Base-by-base conservation (phyloP, 2,113 vertebrate genomes). In the Oreotrochilus melanogaster region DNA sequence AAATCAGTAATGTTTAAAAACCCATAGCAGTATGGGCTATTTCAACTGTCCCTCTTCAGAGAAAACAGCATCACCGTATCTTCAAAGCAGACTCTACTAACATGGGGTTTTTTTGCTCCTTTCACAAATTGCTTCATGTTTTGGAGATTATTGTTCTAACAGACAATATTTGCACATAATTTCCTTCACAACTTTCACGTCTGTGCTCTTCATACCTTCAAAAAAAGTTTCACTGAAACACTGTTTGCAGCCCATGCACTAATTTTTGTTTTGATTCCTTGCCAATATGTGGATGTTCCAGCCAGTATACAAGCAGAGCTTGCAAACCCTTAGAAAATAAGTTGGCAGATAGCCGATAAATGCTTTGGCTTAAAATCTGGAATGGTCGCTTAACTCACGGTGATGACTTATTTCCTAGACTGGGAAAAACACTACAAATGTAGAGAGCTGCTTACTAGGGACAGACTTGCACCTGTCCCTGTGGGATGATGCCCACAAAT, bases 401-500 rank as follows among this genome's bases (percentile, higher is more conserved):
- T 39, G 57, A 24, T n/a, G 79, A 62, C 11, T 94, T 97, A 84
- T 93, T 93, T 94, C 96, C 86, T 93, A 91, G 83, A 69, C 3
- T 85, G 80, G 69, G 42, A 57, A 93, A 96, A 96, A 93, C 88
- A 93, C 65, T n/a, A 35, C 79, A 93, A 91, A 92, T 94, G 96
- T 94, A 86, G 78, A 88, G 78, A 93, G 94, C 89, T 90, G 92
- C 74, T 82, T 94, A 31, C 67, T 66, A 45, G 51, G n/a, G 57
- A 78, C 56, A 62, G 86, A 67, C 91, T 82, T 94, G 95, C 95
- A 96, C 88, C 96, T 97, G 93, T 97, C 79, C 43, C 86, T 93
- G 93, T 96, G 95, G 86, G 93, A 96, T 88, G 95, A 78, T 96
- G 90, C 86, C 95, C 80, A 87, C 95, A 96, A 96, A 97, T 95